Conservation (phyloP, 2,888 invertebrate genomes). For the Dynastes grantii region DNA sequence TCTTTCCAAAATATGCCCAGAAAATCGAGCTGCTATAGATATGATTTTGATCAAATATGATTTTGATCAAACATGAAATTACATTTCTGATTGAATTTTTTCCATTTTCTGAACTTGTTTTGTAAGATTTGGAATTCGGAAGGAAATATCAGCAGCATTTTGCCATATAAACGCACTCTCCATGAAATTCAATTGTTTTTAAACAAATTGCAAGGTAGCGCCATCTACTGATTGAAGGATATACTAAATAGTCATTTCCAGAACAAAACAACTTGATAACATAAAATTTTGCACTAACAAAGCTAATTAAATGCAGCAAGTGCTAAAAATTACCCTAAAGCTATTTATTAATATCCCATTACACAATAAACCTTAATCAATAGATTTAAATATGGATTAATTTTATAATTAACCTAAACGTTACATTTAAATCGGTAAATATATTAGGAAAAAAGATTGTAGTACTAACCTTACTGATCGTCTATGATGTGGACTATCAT, state of each 20-base stretch:
- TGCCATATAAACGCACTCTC: too few relatives aligned
- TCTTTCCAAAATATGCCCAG: too few relatives aligned
- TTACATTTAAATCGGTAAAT: neutral
- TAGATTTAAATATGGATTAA: neutral
- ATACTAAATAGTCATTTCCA: neutral
- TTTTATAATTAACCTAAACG: neutral
- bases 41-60: too few relatives aligned
- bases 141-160: too few relatives aligned
- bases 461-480: conserved; percentile 77
- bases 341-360: neutral
- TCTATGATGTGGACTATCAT: conserved; percentile 73
- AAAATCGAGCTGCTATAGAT: too few relatives aligned
- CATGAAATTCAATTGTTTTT: too few relatives aligned
- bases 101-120: too few relatives aligned
- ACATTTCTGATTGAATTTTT: too few relatives aligned
- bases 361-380: neutral
- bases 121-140: too few relatives aligned
- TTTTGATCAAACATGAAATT: too few relatives aligned
- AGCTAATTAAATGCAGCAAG: neutral
- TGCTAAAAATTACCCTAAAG: neutral
- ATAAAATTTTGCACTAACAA: neutral
- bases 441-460: too few relatives aligned
- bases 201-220: neutral
- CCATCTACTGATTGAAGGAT: neutral
- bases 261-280: neutral